phyloP scores from a whole-genome alignment of 1,140 invertebrate species.

The Apis laboriosa region DNA sequence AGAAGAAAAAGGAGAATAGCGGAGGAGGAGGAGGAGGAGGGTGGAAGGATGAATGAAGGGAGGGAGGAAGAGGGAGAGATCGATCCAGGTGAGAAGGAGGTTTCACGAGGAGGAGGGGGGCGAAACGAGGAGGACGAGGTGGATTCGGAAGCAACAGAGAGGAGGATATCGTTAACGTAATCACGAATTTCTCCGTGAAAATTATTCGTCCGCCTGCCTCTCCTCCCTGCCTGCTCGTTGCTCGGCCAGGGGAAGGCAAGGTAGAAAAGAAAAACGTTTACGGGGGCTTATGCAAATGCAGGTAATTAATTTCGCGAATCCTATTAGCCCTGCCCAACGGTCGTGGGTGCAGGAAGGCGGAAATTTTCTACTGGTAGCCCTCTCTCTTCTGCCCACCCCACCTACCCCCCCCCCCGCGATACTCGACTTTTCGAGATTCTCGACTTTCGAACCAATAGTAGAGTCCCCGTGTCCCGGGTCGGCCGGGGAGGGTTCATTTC shows the following conservation, averaged over 20 bases:
- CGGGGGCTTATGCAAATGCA: slow-evolving; percentile 74
- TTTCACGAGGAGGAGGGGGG: background rate
- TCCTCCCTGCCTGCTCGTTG: slow-evolving; percentile 18
- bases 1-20: slow-evolving; percentile 28
- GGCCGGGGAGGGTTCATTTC: slow-evolving; percentile 46
- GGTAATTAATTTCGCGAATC: slow-evolving; percentile 76
- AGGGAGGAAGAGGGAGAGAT: background rate
- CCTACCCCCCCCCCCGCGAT: background rate
- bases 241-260: slow-evolving; percentile 16
- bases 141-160: slow-evolving; percentile 4
- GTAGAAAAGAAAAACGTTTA: slow-evolving; percentile 69
- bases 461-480: background rate
- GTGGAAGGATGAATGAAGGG: background rate
- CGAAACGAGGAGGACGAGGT: background rate
- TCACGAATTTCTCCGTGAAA: slow-evolving; percentile 66
- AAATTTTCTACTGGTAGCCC: slow-evolving; percentile 45
- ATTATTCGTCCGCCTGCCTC: slow-evolving; percentile 56
- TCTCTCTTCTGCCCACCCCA: background rate
- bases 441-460: slow-evolving; percentile 52
- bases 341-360: slow-evolving; percentile 52
- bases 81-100: background rate
- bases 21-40: background rate
- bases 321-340: slow-evolving; percentile 69
- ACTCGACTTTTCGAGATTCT: slow-evolving; percentile 54
- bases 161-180: slow-evolving; percentile 66